Conservation (phyloP, 1,140 invertebrate genomes). For the Pseudomyrmex flavicornis region DNA sequence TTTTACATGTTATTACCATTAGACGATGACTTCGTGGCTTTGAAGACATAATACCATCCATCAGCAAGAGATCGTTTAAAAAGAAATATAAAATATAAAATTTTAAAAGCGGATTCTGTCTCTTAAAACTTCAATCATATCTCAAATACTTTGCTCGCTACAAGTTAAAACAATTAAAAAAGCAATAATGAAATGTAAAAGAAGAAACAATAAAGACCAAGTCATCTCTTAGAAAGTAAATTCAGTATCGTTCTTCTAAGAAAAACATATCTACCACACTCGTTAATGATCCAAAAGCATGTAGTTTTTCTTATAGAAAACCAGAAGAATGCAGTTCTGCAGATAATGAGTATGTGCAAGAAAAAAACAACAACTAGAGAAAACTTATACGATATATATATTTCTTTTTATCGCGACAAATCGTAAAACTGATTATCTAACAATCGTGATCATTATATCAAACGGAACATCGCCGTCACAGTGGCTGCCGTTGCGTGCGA, state of each 20-base stretch:
- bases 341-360: neutral
- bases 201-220: neutral
- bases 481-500: neutral
- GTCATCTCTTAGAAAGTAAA: neutral
- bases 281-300: neutral
- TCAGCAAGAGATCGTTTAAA: slow-evolving; percentile 3
- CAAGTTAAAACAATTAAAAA: neutral
- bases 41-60: neutral
- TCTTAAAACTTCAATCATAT: neutral
- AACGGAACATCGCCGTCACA: neutral
- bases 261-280: neutral
- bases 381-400: neutral
- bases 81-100: neutral
- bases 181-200: neutral
- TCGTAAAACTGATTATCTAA: slow-evolving; percentile 10
- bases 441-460: neutral
- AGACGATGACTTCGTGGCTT: neutral
- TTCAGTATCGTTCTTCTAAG: neutral
- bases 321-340: neutral
- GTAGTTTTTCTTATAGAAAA: neutral
- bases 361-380: neutral
- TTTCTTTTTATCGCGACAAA: neutral
- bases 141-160: neutral
- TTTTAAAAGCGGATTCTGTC: neutral
- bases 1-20: slow-evolving; percentile 6